A percentile compares a stretch with the other conserved stretches of the same genome.
Evolutionary conservation across 2,888 invertebrate genomes (phyloP).

Genomic region (Mantis religiosa): DNA sequence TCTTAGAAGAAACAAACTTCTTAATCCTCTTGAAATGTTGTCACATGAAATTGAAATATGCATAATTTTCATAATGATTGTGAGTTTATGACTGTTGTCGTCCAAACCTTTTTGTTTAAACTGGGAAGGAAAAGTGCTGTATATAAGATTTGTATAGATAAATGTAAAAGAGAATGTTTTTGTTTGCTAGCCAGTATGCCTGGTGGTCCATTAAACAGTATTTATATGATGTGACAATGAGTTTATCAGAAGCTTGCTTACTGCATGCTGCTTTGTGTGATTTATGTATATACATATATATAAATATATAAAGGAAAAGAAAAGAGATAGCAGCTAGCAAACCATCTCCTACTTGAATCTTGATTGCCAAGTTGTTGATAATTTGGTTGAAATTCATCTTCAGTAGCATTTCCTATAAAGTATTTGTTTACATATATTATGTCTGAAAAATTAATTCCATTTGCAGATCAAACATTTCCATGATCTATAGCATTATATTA

Average conservation of each 20-base stretch:
- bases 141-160: slow-evolving; percentile 6
- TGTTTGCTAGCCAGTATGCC: neutral
- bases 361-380: neutral
- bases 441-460: neutral
- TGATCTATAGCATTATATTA: slow-evolving; percentile 24
- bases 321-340: neutral
- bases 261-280: neutral
- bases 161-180: neutral
- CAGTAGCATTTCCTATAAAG: neutral
- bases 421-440: no score
- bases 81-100: neutral
- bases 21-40: neutral
- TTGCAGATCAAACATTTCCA: slow-evolving; percentile 7
- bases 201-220: neutral
- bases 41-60: neutral
- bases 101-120: neutral
- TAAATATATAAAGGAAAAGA: neutral
- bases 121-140: neutral
- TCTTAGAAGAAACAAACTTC: slow-evolving; percentile 1
- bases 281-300: neutral
- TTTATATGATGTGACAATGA: neutral
- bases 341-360: slow-evolving; percentile 16
- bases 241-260: neutral
- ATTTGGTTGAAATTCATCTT: neutral
- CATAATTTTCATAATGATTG: neutral